Evolutionary conservation across 2,797 vertebrate genomes (phyloP), one percentile per base, ranked within the genome.

Genomic region (Sebastes miniatus): DNA sequence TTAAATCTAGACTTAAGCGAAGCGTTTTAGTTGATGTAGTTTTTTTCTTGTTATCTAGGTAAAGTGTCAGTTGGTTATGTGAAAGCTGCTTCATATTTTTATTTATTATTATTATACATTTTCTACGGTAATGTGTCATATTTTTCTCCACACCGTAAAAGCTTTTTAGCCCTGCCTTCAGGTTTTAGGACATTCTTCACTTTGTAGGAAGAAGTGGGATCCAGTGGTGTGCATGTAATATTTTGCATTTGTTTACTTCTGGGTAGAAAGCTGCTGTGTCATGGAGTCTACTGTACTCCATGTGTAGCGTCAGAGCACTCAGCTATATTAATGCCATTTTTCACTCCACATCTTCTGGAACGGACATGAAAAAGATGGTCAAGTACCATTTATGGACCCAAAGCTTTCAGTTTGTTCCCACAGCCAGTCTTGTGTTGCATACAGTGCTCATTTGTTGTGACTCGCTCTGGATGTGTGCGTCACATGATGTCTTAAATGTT

Each of bases 391-490:
- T 79, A 52, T 80, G 77, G 69, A 73, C 24, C 36, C 6, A 3
- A 39, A 25, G 25, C 12, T 77, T 74, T 73, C 13, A 24, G 14
- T 69, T 73, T 57, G 70, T 80, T 81, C 64, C 77, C 79, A 74
- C 69, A 69, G 63, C 13, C 54, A 50, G 58, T 29, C 73, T 78
- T 70, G 5, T 54, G 27, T 62, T 57, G 32, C 66, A 61, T 27
- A 81, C 75, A 79, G 57, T 68, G 25, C 69, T 79, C 32, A 54
- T 84, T 84, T 78, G 77, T 86, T 82, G 52, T 14, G 62, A 65
- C 61, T 70, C 12, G 5, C 22, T 66, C 59, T 71, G 24, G 25
- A 68, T 69, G 36, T 69, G 43, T 50, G 29, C 34, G 36, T 68
- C 77, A 87, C 83, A 63, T 76, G 73, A 72, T 50, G 36, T 74